Percentiles rank a stretch among this genome's conserved stretches.
Evolutionary conservation across 2,888 invertebrate genomes (phyloP).

Genomic region (Nomada goodeniana): DNA sequence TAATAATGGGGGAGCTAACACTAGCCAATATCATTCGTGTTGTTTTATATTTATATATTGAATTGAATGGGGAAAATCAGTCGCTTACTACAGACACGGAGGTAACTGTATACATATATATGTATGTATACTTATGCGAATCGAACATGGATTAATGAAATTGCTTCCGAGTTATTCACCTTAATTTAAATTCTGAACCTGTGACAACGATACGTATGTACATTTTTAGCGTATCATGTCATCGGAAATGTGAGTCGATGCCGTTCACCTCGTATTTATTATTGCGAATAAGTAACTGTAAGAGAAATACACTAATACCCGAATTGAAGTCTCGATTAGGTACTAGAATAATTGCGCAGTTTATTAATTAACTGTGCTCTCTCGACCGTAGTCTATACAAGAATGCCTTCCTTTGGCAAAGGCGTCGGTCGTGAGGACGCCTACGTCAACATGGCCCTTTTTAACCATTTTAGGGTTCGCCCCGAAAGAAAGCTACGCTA

Average conservation of each 20-base stretch:
- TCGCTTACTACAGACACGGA: background rate
- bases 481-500: no score
- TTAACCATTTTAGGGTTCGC: no score
- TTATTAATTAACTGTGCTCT: no score
- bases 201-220: background rate
- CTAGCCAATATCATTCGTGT: background rate
- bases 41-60: background rate
- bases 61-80: background rate
- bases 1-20: background rate
- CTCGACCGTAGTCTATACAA: no score
- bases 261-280: slow-evolving; percentile 20
- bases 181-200: slow-evolving; percentile 8
- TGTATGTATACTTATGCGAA: background rate
- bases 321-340: no score
- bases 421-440: no score
- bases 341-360: no score
- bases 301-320: no score
- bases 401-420: no score
- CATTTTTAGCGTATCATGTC: slow-evolving; percentile 23
- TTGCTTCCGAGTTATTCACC: background rate
- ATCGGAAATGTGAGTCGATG: slow-evolving; percentile 12
- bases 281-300: slow-evolving; percentile 11
- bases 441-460: no score
- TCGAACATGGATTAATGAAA: background rate
- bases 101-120: background rate